Evolutionary conservation across 2,797 vertebrate genomes (phyloP).

Genomic region (Loris lydekkerianus): DNA sequence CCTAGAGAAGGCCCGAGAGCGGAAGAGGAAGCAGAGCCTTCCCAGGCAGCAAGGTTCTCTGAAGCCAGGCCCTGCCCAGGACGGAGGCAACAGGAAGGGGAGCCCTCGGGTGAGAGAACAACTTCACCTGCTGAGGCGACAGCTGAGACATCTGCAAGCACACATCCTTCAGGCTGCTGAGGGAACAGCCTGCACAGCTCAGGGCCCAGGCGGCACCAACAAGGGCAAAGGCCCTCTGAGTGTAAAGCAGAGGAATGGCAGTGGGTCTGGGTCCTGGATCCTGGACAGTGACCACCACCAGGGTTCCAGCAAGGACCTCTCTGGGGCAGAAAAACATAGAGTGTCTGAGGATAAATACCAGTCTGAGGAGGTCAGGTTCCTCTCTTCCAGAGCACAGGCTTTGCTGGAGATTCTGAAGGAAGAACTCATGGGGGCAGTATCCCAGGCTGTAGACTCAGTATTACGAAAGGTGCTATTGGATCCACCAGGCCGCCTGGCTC

Average conservation of each 20-base stretch:
- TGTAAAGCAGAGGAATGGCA: neutral
- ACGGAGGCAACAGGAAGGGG: conserved; percentile 85
- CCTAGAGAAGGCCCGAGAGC: conserved; percentile 86
- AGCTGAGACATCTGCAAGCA: conserved; percentile 93
- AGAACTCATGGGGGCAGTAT: conserved; percentile 92
- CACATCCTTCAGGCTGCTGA: conserved; percentile 92
- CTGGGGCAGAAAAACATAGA: neutral
- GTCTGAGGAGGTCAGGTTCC: conserved; percentile 45
- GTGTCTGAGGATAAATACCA: conserved; percentile 8
- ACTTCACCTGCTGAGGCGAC: conserved; percentile 93
- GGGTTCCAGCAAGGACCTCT: conserved; percentile 75
- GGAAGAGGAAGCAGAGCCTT: conserved; percentile 93
- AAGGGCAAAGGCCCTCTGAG: neutral
- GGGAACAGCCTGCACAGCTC: conserved; percentile 31
- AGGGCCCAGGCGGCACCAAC: neutral
- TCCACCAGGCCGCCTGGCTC: conserved; percentile 85
- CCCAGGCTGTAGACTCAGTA: conserved; percentile 93
- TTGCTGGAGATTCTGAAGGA: conserved; percentile 93
- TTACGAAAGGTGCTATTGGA: conserved; percentile 90
- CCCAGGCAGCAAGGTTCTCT: conserved; percentile 91
- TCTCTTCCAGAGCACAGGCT: conserved; percentile 85
- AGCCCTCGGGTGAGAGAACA: conserved; percentile 93
- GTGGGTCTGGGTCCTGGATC: neutral
- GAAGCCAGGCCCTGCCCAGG: conserved; percentile 34
- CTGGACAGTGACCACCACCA: conserved; percentile 39